A percentile compares a stretch with the other conserved stretches of the same genome.
These are phyloP conservation scores for Oncorhynchus mykiss DNA, from an alignment of 2,113 vertebrate genomes.

Conservation along the genomic window DNA sequence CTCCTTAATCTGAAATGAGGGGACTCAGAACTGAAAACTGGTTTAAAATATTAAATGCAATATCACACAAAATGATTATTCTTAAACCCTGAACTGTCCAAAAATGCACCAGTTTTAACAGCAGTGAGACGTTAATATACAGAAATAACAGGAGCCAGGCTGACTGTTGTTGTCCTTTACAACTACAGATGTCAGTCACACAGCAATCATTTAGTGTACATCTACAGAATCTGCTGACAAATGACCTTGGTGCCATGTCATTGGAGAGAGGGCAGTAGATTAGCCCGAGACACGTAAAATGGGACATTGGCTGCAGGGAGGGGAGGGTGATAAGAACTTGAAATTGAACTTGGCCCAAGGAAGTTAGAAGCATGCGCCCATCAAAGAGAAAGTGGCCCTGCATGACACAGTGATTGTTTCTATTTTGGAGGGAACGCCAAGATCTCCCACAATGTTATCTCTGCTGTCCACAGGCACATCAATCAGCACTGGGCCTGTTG, in stretches of 20 bases:
- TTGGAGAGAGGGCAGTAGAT: slow-evolving; percentile 59
- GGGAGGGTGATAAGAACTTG: slow-evolving; percentile 66
- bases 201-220: slow-evolving; percentile 36
- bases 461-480: slow-evolving; percentile 69
- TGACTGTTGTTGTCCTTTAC: too few relatives aligned
- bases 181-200: slow-evolving; percentile 12
- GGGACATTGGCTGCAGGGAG: slow-evolving; percentile 42
- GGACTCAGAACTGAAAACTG: too few relatives aligned
- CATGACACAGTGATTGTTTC: slow-evolving; percentile 60
- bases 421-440: slow-evolving; percentile 60
- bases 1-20: too few relatives aligned
- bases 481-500: slow-evolving; percentile 64
- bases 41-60: too few relatives aligned
- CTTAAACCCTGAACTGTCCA: too few relatives aligned
- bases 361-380: slow-evolving; percentile 25
- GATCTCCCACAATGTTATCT: slow-evolving; percentile 77
- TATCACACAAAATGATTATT: too few relatives aligned
- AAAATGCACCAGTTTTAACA: too few relatives aligned
- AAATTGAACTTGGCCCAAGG: slow-evolving; percentile 60
- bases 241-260: slow-evolving; percentile 52
- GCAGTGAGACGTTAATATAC: too few relatives aligned
- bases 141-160: too few relatives aligned
- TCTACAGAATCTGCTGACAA: slow-evolving; percentile 43
- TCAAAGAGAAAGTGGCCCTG: slow-evolving; percentile 38
- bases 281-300: slow-evolving; percentile 54